Base-by-base conservation (phyloP, 2,888 invertebrate genomes). In the Keiferia lycopersicella region DNA sequence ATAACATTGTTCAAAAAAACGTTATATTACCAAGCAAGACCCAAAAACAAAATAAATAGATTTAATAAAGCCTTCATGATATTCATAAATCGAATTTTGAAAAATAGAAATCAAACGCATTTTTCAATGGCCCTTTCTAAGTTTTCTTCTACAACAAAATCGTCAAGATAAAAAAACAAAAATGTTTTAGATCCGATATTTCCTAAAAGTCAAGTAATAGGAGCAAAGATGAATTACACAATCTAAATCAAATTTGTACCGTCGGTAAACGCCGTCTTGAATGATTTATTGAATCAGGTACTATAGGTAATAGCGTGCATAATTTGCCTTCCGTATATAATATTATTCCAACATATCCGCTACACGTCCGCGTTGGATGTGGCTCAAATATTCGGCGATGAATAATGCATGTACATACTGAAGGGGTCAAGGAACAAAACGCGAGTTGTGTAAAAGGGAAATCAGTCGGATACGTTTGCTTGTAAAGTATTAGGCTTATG, bases 371-470 rank as follows among this genome's bases (percentile, higher is more conserved):
- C 30, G 30, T 61, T 50, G 50, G 50, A 30, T 56, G 30, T 26
- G 26, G 63, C 61, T 62, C 63, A 59, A 65, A 65, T 65, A 65
- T 65, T 65, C 62, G 53, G 34, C 18, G 39, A 63, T 66, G 63
- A 63, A 66, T 66, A 63, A 66, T 66, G 61, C 41, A 66, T 66
- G n/a, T n/a, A n/a, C n/a, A n/a, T 30, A 60, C 39, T 50, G 48
- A 51, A 65, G 57, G 63, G 65, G 65, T 66, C 65, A 66, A 53
- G 59, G 62, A 51, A 62, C 65, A 65, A 65, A 65, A 61, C 62
- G 34, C 11, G 57, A 63, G 61, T 65, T 65, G 63, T 63, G 65
- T 60, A 57, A 63, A 65, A 63, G 65, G 61, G 51, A 61, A 61
- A 59, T 64, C 64, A 41, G 18, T n/a, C 14, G 45, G 48, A 39